These are phyloP conservation scores for Vespertilio murinus DNA, from an alignment of 2,797 vertebrate genomes.

Conservation along the genomic window DNA sequence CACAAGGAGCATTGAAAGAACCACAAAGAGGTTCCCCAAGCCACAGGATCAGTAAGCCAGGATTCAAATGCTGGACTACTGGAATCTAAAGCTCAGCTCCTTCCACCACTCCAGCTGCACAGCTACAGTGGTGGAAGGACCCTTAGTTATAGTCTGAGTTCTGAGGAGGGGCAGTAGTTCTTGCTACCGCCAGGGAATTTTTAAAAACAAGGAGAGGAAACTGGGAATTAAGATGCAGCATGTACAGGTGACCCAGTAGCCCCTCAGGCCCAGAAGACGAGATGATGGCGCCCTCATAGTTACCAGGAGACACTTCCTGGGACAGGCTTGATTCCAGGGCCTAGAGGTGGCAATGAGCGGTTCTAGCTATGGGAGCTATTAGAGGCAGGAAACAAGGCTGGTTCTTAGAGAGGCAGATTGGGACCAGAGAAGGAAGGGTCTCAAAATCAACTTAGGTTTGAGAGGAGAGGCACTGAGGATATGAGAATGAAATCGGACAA, in stretches of 20 bases:
- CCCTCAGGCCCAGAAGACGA: neutral
- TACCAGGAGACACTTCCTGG: neutral
- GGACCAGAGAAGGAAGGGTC: neutral
- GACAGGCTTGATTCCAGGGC: neutral
- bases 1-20: neutral
- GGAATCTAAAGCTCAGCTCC: neutral
- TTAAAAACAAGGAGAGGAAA: neutral
- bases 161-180: neutral
- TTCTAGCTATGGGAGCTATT: neutral
- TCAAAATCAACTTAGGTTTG: conserved; percentile 11
- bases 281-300: neutral
- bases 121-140: neutral
- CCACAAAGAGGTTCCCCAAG: neutral
- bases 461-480: neutral
- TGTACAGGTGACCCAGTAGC: neutral
- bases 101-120: neutral
- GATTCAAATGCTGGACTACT: neutral
- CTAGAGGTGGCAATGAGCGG: neutral
- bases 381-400: neutral
- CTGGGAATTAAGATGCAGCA: neutral
- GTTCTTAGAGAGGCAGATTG: neutral
- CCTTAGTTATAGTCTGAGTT: neutral
- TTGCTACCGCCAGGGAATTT: neutral
- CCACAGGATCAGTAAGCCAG: neutral
- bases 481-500: conserved; percentile 16